A percentile compares a stretch with the other conserved stretches of the same genome.
These are phyloP conservation scores for Tipula confusa DNA, from an alignment of 2,888 invertebrate genomes.

Conservation along the genomic window DNA sequence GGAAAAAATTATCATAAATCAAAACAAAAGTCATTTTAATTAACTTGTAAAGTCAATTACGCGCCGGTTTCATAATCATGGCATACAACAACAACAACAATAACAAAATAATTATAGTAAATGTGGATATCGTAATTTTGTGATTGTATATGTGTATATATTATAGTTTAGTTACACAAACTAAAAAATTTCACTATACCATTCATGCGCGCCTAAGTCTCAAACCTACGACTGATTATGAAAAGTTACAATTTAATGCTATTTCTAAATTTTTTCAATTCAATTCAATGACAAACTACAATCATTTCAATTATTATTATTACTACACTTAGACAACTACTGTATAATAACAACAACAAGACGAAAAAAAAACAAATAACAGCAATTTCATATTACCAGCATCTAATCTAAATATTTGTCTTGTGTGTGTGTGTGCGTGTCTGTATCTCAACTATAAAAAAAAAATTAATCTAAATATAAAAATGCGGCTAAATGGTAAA, in stretches of 20 bases:
- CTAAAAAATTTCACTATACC: background rate
- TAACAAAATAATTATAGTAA: background rate
- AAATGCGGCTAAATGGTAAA: background rate
- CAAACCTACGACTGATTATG: background rate
- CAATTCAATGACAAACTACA: conserved; percentile 5
- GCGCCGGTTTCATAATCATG: background rate
- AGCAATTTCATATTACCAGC: background rate
- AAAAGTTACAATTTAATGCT: background rate
- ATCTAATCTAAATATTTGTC: background rate
- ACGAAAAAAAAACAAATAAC: background rate
- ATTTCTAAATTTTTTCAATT: background rate
- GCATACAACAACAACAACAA: background rate
- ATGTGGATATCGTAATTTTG: too few relatives aligned
- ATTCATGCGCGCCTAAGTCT: background rate
- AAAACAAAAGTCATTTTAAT: background rate
- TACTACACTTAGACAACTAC: background rate
- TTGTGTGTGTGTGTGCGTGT: too few relatives aligned
- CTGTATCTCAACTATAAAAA: background rate
- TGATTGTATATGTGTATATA: background rate
- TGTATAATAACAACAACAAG: background rate
- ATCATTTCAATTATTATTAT: background rate
- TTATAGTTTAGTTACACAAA: background rate
- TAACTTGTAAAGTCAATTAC: background rate
- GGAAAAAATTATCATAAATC: background rate
- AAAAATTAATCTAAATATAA: background rate